phyloP scores from a whole-genome alignment of 2,888 invertebrate genomes.

The Gibbula magus region DNA sequence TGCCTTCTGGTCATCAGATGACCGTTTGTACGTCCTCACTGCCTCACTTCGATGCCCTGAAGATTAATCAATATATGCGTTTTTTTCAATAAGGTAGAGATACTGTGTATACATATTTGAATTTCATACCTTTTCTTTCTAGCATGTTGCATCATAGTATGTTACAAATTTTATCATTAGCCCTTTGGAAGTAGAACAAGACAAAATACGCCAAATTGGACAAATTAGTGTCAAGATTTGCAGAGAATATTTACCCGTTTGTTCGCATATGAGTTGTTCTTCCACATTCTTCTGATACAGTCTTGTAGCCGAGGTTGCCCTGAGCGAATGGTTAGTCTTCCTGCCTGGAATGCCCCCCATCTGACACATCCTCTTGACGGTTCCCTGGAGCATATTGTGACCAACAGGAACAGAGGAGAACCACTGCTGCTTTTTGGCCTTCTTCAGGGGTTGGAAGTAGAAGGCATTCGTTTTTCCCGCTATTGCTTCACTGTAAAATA shows the following conservation, averaged over 20 bases:
- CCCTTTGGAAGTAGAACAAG: too few relatives aligned
- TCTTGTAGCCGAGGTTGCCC: slow-evolving; percentile 65
- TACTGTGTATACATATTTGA: too few relatives aligned
- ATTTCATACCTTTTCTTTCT: too few relatives aligned
- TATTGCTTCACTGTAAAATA: not conserved
- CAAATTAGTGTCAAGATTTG: too few relatives aligned
- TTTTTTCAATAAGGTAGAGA: too few relatives aligned
- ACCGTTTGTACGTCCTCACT: too few relatives aligned
- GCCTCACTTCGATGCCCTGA: too few relatives aligned
- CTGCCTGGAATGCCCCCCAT: not conserved
- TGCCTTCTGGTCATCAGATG: too few relatives aligned
- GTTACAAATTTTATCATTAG: too few relatives aligned
- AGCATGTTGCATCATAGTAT: too few relatives aligned
- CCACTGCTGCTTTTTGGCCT: not conserved
- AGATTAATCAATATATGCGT: too few relatives aligned
- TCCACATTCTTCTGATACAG: slow-evolving; percentile 61
- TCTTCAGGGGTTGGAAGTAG: not conserved
- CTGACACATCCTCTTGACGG: not conserved
- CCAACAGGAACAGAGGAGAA: not conserved
- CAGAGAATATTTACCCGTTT: not conserved
- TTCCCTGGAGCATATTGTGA: not conserved
- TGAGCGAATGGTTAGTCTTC: not conserved
- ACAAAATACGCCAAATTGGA: too few relatives aligned
- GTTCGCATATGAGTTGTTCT: not conserved
- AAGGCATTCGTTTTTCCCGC: not conserved